These are phyloP conservation scores for Furnarius figulus DNA, from an alignment of 2,113 vertebrate species.

Conservation along the genomic window DNA sequence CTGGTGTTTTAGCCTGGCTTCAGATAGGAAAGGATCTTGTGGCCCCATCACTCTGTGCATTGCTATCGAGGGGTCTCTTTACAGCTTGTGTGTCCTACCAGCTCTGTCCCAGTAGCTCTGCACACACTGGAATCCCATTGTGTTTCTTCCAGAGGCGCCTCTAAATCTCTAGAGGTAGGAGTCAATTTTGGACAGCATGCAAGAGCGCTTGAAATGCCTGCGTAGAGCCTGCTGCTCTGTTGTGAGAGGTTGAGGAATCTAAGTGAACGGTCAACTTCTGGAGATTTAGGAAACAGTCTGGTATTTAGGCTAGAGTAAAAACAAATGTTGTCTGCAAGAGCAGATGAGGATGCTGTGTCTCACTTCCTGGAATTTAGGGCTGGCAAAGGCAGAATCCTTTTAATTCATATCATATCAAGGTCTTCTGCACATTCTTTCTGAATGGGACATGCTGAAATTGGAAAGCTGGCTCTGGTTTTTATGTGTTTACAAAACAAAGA, in stretches of 20 bases:
- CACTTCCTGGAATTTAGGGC: constrained; percentile 33
- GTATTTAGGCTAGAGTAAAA: constrained; percentile 53
- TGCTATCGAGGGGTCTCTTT: background rate
- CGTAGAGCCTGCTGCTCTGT: background rate
- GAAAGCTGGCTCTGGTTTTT: background rate
- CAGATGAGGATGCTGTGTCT: constrained; percentile 19
- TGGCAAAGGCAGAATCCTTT: constrained; percentile 20
- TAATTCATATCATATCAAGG: constrained; percentile 55
- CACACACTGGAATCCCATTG: background rate
- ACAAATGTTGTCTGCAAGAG: constrained; percentile 26
- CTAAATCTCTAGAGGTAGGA: background rate
- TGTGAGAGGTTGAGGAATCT: constrained; percentile 1
- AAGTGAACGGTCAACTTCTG: background rate
- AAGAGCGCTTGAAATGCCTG: background rate
- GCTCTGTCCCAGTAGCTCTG: background rate
- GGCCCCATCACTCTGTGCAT: rapidly evolving
- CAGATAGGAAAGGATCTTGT: background rate
- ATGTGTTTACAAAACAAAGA: constrained; percentile 41
- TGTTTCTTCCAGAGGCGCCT: background rate
- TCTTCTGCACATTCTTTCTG: constrained; percentile 39
- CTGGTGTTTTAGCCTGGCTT: background rate
- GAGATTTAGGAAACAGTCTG: constrained; percentile 31
- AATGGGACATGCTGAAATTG: background rate
- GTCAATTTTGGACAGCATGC: background rate
- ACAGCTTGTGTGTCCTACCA: background rate